Evolutionary conservation across 2,797 vertebrate genomes (phyloP).

Genomic region (Acanthiza pusilla): DNA sequence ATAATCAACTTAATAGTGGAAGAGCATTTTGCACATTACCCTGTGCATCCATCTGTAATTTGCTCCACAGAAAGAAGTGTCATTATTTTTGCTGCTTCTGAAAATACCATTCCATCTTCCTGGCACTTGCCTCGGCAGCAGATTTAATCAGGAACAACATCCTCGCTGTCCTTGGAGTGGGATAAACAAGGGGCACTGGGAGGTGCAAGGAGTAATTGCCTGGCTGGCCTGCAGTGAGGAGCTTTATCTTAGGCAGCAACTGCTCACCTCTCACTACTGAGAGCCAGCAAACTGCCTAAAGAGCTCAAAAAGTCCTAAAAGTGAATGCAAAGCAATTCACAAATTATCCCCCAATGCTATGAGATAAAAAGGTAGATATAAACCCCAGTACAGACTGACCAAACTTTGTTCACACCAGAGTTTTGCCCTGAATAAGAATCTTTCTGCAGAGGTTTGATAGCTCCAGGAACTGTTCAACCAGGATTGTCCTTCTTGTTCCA

Average conservation of each 20-base stretch:
- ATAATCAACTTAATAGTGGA: not conserved
- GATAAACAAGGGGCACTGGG: not conserved
- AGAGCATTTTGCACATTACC: not conserved
- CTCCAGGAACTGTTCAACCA: not conserved
- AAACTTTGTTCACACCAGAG: not conserved
- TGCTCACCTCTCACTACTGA: not conserved
- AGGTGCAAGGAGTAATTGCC: not conserved
- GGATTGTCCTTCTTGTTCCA: fast-evolving
- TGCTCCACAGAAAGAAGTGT: not conserved
- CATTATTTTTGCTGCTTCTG: not conserved
- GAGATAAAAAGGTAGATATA: not conserved
- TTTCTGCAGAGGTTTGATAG: not conserved
- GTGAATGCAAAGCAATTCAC: not conserved
- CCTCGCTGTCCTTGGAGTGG: not conserved
- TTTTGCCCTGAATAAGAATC: not conserved
- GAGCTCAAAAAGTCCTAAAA: not conserved
- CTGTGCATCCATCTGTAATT: not conserved
- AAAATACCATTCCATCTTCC: not conserved
- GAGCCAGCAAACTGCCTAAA: not conserved
- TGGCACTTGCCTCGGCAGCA: not conserved
- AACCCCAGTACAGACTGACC: not conserved
- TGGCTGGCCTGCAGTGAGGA: not conserved
- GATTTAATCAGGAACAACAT: not conserved
- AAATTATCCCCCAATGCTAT: not conserved
- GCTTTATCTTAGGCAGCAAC: not conserved